Conservation (phyloP, 2,797 vertebrate genomes). For the Parauchenoglanis ngamensis region DNA sequence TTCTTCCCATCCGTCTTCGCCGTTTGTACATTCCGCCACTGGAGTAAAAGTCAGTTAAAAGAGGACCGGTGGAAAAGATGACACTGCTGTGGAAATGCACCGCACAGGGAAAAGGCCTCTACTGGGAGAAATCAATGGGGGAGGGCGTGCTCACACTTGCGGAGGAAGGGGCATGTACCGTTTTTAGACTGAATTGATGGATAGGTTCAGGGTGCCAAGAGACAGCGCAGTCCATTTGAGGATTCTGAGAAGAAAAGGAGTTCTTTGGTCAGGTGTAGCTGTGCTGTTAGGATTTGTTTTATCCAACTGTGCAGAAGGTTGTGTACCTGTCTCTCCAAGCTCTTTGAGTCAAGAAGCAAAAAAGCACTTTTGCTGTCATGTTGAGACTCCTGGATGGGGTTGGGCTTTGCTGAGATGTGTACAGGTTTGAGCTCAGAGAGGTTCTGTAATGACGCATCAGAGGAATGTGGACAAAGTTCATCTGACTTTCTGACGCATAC, state of each 20-base stretch:
- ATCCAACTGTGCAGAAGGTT: slow-evolving; percentile 79
- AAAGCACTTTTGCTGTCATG: slow-evolving; percentile 77
- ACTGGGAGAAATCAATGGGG: slow-evolving; percentile 77
- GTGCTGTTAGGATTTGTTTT: slow-evolving; percentile 81
- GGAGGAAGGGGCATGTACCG: slow-evolving; percentile 51
- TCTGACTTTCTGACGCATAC: slow-evolving; percentile 40
- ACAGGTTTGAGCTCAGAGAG: slow-evolving; percentile 52
- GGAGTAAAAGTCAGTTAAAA: slow-evolving; percentile 77
- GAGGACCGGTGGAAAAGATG: slow-evolving; percentile 73
- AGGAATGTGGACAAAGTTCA: slow-evolving; percentile 32
- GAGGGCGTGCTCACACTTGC: slow-evolving; percentile 29
- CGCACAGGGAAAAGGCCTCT: slow-evolving; percentile 68
- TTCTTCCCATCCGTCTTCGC: slow-evolving; percentile 59
- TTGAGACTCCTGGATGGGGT: slow-evolving; percentile 77
- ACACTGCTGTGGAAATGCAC: slow-evolving; percentile 70
- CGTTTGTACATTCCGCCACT: slow-evolving; percentile 71
- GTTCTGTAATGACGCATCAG: slow-evolving; percentile 42
- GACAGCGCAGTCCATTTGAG: slow-evolving; percentile 69
- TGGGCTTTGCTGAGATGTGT: slow-evolving; percentile 73
- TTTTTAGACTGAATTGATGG: slow-evolving; percentile 67
- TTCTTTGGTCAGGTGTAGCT: slow-evolving; percentile 78
- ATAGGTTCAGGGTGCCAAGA: slow-evolving; percentile 76
- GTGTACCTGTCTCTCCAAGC: slow-evolving; percentile 79
- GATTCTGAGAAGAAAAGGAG: slow-evolving; percentile 67
- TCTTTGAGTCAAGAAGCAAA: slow-evolving; percentile 74